Conservation (phyloP, 1,140 invertebrate genomes). For the Plodia interpunctella region DNA sequence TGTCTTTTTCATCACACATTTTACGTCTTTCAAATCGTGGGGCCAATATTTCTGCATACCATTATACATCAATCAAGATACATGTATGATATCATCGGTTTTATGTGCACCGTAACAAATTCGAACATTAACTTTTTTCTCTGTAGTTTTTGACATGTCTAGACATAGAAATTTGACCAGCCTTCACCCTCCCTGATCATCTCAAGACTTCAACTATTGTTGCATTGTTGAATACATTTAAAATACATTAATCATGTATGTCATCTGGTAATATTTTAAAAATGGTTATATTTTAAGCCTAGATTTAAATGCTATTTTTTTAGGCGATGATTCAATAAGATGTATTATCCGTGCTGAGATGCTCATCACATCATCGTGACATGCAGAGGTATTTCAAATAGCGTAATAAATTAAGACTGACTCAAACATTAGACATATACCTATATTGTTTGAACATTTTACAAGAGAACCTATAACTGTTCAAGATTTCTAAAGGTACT, state of each 20-base stretch:
- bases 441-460: not conserved
- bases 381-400: not conserved
- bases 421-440: no score
- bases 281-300: slow-evolving; percentile 33
- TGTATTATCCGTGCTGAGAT: slow-evolving; percentile 14
- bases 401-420: no score
- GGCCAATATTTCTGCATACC: slow-evolving; percentile 13
- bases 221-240: slow-evolving; percentile 32
- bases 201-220: slow-evolving; percentile 45
- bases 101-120: slow-evolving; percentile 17
- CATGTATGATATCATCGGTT: slow-evolving; percentile 46
- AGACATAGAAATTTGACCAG: slow-evolving; percentile 45
- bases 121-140: slow-evolving; percentile 16
- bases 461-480: slow-evolving; percentile 15
- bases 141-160: slow-evolving; percentile 34
- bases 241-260: slow-evolving; percentile 54
- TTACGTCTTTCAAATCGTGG: not conserved
- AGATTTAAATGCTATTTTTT: slow-evolving; percentile 38
- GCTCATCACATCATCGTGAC: slow-evolving; percentile 4
- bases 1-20: not conserved
- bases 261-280: slow-evolving; percentile 36
- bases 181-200: slow-evolving; percentile 49
- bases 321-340: slow-evolving; percentile 36
- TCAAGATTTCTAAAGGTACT: slow-evolving; percentile 22
- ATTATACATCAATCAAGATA: slow-evolving; percentile 41